These are phyloP conservation scores for Eilema griseolum DNA, from an alignment of 2,888 invertebrate genomes.

Conservation along the genomic window DNA sequence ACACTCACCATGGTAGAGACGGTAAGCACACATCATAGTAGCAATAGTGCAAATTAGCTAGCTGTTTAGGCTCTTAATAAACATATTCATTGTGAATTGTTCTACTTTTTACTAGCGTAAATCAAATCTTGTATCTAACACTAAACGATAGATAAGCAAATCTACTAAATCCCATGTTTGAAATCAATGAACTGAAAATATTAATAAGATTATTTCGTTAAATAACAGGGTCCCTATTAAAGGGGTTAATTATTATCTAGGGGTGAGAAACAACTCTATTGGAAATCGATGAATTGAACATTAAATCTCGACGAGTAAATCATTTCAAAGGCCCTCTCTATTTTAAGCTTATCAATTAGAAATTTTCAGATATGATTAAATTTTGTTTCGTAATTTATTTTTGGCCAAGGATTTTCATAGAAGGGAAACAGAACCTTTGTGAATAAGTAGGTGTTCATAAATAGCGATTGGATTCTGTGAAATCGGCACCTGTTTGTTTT, in stretches of 20 bases:
- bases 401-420: neutral
- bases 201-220: constrained; percentile 14
- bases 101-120: too few species aligned
- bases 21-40: too few species aligned
- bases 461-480: constrained; percentile 22
- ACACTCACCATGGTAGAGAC: too few species aligned
- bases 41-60: too few species aligned
- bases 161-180: constrained; percentile 9
- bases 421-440: constrained; percentile 19
- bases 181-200: constrained; percentile 17
- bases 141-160: neutral
- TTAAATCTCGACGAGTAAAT: constrained; percentile 15
- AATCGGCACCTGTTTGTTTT: constrained; percentile 13
- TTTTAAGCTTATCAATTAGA: constrained; percentile 24
- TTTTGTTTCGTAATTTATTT: constrained; percentile 14
- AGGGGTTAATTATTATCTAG: constrained; percentile 21
- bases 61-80: too few species aligned
- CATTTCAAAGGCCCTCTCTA: constrained; percentile 17
- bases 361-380: constrained; percentile 17
- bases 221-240: constrained; percentile 17
- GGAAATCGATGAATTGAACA: constrained; percentile 11
- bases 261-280: constrained; percentile 16
- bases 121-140: neutral
- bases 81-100: too few species aligned
- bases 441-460: constrained; percentile 21